phyloP scores from a whole-genome alignment of 2,888 invertebrate species.

The Metalampra italica region DNA sequence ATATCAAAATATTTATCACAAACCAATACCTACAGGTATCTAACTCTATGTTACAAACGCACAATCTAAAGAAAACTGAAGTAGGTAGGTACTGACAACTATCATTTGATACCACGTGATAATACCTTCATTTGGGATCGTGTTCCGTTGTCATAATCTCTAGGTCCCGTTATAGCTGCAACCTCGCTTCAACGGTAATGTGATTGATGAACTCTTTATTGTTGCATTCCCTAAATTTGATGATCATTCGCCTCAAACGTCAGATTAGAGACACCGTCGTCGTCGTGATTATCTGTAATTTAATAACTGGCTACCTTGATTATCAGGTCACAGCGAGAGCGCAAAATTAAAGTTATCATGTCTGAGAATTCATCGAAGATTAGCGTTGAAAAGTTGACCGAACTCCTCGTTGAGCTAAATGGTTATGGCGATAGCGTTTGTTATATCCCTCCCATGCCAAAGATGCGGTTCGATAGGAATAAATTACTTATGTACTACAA shows the following conservation, averaged over 20 bases:
- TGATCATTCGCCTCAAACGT: conserved; percentile 9
- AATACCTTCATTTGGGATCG: background rate
- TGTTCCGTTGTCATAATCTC: conserved; percentile 5
- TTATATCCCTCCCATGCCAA: no score
- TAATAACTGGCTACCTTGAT: background rate
- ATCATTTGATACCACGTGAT: background rate
- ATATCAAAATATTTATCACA: no score
- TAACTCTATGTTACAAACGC: no score
- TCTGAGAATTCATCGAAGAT: no score
- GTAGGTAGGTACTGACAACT: background rate
- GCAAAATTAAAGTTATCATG: no score
- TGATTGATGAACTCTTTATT: conserved; percentile 28
- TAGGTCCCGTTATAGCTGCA: conserved; percentile 24
- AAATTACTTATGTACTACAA: no score
- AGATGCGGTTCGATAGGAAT: no score
- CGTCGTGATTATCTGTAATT: background rate
- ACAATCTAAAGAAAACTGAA: background rate
- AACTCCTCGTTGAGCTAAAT: no score
- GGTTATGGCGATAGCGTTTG: no score
- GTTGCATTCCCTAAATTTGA: conserved; percentile 18
- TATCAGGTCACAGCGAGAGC: background rate
- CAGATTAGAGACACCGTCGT: background rate
- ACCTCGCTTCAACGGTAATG: conserved; percentile 18
- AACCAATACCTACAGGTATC: no score
- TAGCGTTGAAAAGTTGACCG: no score